Conservation (phyloP, 2,888 invertebrate species). For the Ceraclea dissimilis region DNA sequence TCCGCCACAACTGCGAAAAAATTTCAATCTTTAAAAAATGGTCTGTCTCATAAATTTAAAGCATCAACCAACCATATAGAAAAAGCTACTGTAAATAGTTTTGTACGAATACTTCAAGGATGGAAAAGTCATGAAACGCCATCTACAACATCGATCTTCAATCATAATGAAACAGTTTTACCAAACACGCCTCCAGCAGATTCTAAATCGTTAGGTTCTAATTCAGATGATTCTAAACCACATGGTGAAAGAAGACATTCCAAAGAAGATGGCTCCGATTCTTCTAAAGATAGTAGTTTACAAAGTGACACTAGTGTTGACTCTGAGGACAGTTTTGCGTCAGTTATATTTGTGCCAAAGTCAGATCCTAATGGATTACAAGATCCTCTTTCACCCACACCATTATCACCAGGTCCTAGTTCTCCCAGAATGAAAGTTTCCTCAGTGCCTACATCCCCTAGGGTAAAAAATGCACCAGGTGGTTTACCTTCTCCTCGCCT, state of each 20-base stretch:
- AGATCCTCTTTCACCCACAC: slow-evolving; percentile 53
- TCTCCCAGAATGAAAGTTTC: slow-evolving; percentile 57
- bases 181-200: slow-evolving; percentile 31
- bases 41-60: slow-evolving; percentile 76
- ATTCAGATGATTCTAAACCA: slow-evolving; percentile 38
- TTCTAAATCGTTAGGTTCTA: slow-evolving; percentile 20
- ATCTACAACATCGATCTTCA: slow-evolving; percentile 30
- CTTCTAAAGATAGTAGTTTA: slow-evolving; percentile 80
- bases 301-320: slow-evolving; percentile 93
- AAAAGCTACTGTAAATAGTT: slow-evolving; percentile 73
- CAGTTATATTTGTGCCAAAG: slow-evolving; percentile 86
- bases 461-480: slow-evolving; percentile 63
- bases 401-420: slow-evolving; percentile 54
- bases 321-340: slow-evolving; percentile 89
- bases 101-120: slow-evolving; percentile 78
- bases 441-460: slow-evolving; percentile 71
- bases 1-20: slow-evolving; percentile 64
- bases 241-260: slow-evolving; percentile 66
- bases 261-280: slow-evolving; percentile 81
- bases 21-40: slow-evolving; percentile 70
- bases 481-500: slow-evolving; percentile 59
- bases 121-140: slow-evolving; percentile 55
- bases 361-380: slow-evolving; percentile 51
- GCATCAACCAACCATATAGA: slow-evolving; percentile 77
- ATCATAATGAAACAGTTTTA: slow-evolving; percentile 26